Conservation (phyloP, 1,140 invertebrate species). For the Macrobrachium rosenbergii region DNA sequence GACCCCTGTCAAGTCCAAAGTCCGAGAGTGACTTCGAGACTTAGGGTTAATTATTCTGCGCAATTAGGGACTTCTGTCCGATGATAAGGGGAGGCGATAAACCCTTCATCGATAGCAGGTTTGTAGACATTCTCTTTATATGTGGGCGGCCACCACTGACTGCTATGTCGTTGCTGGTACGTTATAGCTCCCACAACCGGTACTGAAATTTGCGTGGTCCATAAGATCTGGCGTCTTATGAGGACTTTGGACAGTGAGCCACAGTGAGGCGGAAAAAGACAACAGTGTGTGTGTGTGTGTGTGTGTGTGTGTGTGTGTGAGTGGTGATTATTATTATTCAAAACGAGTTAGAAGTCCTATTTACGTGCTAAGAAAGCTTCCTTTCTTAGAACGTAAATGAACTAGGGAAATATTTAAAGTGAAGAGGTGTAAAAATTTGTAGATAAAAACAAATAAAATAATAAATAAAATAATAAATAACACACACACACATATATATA, state of each 20-base stretch:
- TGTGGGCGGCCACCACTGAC: too few species aligned
- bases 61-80: too few species aligned
- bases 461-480: not conserved
- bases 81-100: too few species aligned
- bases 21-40: too few species aligned
- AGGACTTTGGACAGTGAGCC: not conserved
- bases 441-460: not conserved
- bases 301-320: slow-evolving; percentile 31
- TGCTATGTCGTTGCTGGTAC: too few species aligned
- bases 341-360: not conserved
- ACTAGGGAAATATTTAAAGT: not conserved
- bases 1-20: too few species aligned
- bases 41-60: too few species aligned
- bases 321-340: not conserved
- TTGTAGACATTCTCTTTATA: too few species aligned
- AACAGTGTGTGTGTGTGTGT: not conserved
- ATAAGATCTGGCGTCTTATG: not conserved
- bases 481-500: slow-evolving; percentile 4
- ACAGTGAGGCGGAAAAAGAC: not conserved
- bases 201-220: too few species aligned
- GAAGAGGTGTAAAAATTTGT: not conserved
- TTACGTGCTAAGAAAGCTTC: not conserved
- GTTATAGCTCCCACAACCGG: too few species aligned
- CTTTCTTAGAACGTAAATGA: not conserved
- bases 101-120: too few species aligned